phyloP scores from a whole-genome alignment of 2,888 invertebrate species.

The Dilophus febrilis region DNA sequence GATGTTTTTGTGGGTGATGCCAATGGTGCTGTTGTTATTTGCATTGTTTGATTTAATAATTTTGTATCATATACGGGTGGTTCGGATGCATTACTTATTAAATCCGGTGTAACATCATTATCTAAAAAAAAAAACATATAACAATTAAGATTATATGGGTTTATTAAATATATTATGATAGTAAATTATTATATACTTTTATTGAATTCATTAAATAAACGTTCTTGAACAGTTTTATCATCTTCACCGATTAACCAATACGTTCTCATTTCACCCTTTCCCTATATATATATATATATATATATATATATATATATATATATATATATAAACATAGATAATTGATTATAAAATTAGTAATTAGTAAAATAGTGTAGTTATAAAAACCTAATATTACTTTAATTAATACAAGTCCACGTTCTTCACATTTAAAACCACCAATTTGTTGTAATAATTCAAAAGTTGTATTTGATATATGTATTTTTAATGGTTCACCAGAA shows the following conservation, averaged over 20 bases:
- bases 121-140: too few relatives aligned
- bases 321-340: too few relatives aligned
- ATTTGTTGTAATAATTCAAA: constrained; percentile 45
- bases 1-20: too few relatives aligned
- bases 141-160: too few relatives aligned
- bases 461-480: constrained; percentile 60
- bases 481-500: constrained; percentile 52
- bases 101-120: constrained; percentile 20
- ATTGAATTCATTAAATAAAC: neutral
- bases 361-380: too few relatives aligned
- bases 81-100: constrained; percentile 20
- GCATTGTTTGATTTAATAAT: neutral
- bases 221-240: neutral
- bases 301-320: neutral
- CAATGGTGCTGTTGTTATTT: neutral
- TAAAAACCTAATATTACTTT: constrained; percentile 40
- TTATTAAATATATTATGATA: too few relatives aligned
- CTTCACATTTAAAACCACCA: constrained; percentile 55
- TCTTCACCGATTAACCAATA: constrained; percentile 54
- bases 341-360: neutral
- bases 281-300: constrained; percentile 36
- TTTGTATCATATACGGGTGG: too few relatives aligned
- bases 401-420: constrained; percentile 53
- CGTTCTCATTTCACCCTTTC: constrained; percentile 58
- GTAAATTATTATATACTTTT: too few relatives aligned